These are phyloP conservation scores for Gobiocypris rarus DNA, from an alignment of 2,113 vertebrate species.

Conservation along the genomic window DNA sequence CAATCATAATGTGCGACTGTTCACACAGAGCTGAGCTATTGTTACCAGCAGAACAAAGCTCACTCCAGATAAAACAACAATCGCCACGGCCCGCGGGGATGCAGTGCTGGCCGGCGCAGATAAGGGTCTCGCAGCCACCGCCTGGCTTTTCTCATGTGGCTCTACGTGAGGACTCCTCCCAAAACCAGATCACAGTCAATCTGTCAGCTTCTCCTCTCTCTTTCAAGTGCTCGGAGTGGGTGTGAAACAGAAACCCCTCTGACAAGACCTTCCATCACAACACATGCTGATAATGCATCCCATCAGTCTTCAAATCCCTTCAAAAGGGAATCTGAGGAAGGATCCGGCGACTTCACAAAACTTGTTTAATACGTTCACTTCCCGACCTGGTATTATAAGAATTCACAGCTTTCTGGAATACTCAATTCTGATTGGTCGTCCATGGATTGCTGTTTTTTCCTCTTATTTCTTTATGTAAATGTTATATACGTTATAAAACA, in stretches of 20 bases:
- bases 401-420: not conserved
- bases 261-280: constrained; percentile 15
- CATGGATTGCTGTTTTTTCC: not conserved
- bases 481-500: too few relatives aligned
- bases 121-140: constrained; percentile 18
- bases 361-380: not conserved
- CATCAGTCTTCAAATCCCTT: not conserved
- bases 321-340: not conserved
- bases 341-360: not conserved
- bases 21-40: constrained; percentile 18
- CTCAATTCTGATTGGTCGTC: not conserved
- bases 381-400: not conserved
- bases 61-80: constrained; percentile 40
- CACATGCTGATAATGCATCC: not conserved
- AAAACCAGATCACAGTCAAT: constrained; percentile 11
- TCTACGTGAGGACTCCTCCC: constrained; percentile 20
- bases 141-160: constrained; percentile 30
- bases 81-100: not conserved
- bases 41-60: constrained; percentile 37
- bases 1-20: not conserved
- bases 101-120: constrained; percentile 22
- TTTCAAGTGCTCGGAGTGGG: constrained; percentile 33
- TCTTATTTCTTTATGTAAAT: not conserved
- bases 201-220: constrained; percentile 23
- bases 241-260: constrained; percentile 24